phyloP scores from a whole-genome alignment of 2,888 invertebrate genomes.

The Andrena praecox region DNA sequence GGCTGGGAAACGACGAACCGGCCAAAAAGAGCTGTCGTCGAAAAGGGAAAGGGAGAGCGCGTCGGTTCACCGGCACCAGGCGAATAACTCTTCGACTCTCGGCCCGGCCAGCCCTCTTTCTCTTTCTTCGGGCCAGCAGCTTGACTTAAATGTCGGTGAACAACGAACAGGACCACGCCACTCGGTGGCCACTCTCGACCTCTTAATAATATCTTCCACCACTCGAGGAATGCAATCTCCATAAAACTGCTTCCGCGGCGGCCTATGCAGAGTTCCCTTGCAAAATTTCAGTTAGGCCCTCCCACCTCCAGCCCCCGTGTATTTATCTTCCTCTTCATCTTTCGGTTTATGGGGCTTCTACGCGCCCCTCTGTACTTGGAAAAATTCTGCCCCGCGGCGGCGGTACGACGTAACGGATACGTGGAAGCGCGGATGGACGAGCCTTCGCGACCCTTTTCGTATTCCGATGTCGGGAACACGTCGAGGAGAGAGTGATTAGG shows the following conservation, averaged over 20 bases:
- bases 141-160: constrained; percentile 53
- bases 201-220: constrained; percentile 79
- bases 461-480: constrained; percentile 13
- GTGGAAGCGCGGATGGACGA: neutral
- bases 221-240: constrained; percentile 81
- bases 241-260: constrained; percentile 77
- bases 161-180: constrained; percentile 45
- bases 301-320: constrained; percentile 43
- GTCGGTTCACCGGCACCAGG: constrained; percentile 59
- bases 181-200: constrained; percentile 69
- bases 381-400: constrained; percentile 29
- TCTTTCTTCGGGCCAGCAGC: constrained; percentile 15
- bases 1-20: constrained; percentile 43
- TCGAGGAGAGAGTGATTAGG: constrained; percentile 8
- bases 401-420: constrained; percentile 25
- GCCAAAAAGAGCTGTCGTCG: constrained; percentile 63
- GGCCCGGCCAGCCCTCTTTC: constrained; percentile 5
- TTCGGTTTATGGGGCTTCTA: constrained; percentile 36
- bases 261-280: constrained; percentile 46
- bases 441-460: neutral
- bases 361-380: constrained; percentile 17
- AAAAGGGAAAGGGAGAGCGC: constrained; percentile 44
- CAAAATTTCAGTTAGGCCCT: constrained; percentile 66
- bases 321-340: constrained; percentile 65
- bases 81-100: constrained; percentile 71